Conservation (phyloP, 2,113 vertebrate species). For the Ctenomys sociabilis region DNA sequence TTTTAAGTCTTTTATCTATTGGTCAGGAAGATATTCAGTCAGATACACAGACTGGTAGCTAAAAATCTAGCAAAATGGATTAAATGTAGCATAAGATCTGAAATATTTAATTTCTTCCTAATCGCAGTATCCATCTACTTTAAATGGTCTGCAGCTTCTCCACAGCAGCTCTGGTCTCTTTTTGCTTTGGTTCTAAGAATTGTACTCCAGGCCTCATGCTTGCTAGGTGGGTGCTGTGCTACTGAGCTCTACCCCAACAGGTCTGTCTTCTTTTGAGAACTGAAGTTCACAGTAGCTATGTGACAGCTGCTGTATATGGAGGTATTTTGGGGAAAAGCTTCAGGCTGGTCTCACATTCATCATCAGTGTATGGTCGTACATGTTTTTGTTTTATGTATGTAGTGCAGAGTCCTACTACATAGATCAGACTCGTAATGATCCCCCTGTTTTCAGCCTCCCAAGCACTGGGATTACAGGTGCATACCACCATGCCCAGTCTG, state of each 20-base stretch:
- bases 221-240: no score
- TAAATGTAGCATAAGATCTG: not conserved
- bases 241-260: not conserved
- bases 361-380: not conserved
- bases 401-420: no score
- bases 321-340: not conserved
- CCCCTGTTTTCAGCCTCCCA: no score
- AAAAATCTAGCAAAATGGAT: not conserved
- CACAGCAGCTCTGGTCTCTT: not conserved
- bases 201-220: no score
- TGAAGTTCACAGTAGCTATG: not conserved
- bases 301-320: not conserved
- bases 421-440: no score
- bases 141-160: not conserved
- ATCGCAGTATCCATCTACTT: not conserved
- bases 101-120: not conserved
- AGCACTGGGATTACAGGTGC: no score
- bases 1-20: not conserved
- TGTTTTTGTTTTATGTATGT: not conserved
- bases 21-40: not conserved
- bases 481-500: no score
- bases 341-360: not conserved
- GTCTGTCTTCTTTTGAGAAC: not conserved
- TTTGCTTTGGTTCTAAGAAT: no score
- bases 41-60: not conserved